Base-by-base conservation (phyloP, 2,113 vertebrate species). In the Coracopsis vasa region DNA sequence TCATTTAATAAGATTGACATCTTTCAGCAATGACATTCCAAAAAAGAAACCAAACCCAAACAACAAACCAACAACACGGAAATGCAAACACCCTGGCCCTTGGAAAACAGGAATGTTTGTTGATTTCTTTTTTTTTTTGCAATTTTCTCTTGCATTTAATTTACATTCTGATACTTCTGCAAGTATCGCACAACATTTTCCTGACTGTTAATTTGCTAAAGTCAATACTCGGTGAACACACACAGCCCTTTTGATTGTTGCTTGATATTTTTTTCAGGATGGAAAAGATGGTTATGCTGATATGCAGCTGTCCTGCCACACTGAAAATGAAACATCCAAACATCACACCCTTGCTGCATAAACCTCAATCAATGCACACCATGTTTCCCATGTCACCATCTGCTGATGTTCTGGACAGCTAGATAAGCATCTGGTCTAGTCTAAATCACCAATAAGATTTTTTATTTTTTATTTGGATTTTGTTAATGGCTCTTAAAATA, bases 391-490 rank as follows among this genome's bases (percentile, higher is more conserved):
- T 87, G 78, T 66, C 86, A 72, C 27, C 72, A 92, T 53, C 66
- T 91, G 86, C 25, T 87, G 79, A 91, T 85, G 33, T 50, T 85
- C 65, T 44, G 41, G 67, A 54, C 58, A 11, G 44, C 77, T 41
- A 95, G 96, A 96, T 94, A 97, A 97, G 80, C 65, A 94, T 71
- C 61, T 73, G 82, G 19, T 18, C 74, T 56, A 86, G 45, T 54
- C 65, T 86, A 93, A 95, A 93, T 39, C 4, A 65, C 4, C 9
- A 67, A 3, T 35, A 11, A 16, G 13, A 0, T 39, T 41, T 44
- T 13, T 41, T n/a, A 6, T 19, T 31, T 75, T 45, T 18, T 3
- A 24, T 12, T 47, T 86, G 48, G 31, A 2, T 41, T 75, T 81
- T 83, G 79, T 75, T 18, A 61, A 71, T 2, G 11, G 6, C 20